Percentiles rank a stretch among this genome's conserved stretches.
Conservation (phyloP, 2,113 vertebrate genomes). For the Taxidea taxus region DNA sequence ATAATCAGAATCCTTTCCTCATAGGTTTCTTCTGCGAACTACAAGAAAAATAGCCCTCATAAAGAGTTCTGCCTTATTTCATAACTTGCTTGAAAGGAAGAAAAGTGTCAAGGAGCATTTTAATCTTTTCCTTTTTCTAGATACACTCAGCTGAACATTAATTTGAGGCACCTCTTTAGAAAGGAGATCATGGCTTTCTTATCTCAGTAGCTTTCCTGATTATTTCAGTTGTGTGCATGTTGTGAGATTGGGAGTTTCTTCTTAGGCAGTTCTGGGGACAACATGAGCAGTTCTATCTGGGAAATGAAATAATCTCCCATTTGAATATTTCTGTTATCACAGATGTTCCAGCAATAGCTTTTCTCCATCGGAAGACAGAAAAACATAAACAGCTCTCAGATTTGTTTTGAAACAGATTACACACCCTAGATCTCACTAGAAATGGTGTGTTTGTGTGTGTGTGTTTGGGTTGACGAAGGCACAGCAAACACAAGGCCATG, state of each 20-base stretch:
- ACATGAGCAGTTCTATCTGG: neutral
- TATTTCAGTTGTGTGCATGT: neutral
- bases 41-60: neutral
- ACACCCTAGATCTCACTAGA: neutral
- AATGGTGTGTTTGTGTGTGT: neutral
- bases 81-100: conserved; percentile 1
- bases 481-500: neutral
- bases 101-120: neutral
- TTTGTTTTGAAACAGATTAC: neutral
- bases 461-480: fast-evolving
- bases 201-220: neutral
- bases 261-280: neutral
- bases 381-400: conserved; percentile 3
- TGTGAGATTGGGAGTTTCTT: neutral
- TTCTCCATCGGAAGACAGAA: neutral
- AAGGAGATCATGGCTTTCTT: neutral
- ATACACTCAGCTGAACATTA: neutral
- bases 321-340: neutral
- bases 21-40: neutral
- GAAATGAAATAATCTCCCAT: neutral
- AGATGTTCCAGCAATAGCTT: neutral
- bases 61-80: neutral
- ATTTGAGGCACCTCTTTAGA: conserved; percentile 18
- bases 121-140: conserved; percentile 5
- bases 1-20: neutral